Percentiles rank a stretch among this genome's conserved stretches.
These are phyloP conservation scores for Apus apus DNA, from an alignment of 2,113 vertebrate species.

Conservation along the genomic window DNA sequence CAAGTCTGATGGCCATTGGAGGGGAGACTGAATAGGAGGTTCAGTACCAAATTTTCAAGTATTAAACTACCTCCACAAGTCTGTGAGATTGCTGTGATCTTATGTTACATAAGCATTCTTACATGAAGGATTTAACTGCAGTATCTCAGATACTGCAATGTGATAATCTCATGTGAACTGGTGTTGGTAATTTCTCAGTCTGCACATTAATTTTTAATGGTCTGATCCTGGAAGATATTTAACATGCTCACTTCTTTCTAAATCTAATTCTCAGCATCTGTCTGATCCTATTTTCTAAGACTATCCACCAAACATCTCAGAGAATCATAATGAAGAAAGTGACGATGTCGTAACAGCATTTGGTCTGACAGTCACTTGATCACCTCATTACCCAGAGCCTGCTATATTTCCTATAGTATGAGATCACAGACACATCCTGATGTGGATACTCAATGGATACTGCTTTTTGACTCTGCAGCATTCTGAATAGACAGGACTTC, in stretches of 20 bases:
- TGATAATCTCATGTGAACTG: neutral
- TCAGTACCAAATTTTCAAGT: neutral
- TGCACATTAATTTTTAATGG: neutral
- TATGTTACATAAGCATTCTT: neutral
- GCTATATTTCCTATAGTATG: neutral
- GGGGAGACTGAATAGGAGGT: neutral
- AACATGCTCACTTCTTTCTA: neutral
- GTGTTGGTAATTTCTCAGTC: neutral
- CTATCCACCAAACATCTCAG: neutral
- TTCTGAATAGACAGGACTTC: neutral
- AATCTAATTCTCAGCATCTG: neutral
- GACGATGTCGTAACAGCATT: neutral
- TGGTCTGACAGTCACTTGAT: neutral
- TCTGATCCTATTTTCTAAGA: neutral
- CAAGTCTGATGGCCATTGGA: neutral
- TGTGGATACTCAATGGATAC: neutral
- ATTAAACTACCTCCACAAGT: neutral
- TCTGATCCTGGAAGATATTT: neutral
- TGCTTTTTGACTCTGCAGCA: neutral
- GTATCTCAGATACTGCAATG: neutral
- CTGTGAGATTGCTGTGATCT: neutral
- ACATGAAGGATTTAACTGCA: neutral
- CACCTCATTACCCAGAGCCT: neutral
- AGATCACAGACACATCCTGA: neutral
- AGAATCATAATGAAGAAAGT: neutral